Evolutionary conservation across 1,140 invertebrate species (phyloP).

Genomic region (Heliconius hewitsoni): DNA sequence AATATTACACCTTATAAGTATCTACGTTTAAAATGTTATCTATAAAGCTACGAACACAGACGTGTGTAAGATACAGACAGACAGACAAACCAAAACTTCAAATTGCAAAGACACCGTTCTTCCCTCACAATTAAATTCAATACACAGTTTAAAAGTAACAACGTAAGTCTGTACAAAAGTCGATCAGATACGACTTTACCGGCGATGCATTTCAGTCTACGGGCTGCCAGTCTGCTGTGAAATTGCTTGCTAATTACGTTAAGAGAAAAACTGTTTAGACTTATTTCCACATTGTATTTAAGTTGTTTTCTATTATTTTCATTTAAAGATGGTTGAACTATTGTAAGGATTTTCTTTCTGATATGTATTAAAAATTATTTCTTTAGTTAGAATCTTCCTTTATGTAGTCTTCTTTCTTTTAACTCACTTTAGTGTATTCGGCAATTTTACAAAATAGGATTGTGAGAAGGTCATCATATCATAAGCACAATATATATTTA

Average conservation of each 20-base stretch:
- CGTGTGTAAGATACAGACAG: not conserved
- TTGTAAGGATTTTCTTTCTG: not conserved
- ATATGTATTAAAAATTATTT: not conserved
- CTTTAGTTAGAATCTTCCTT: too few species aligned
- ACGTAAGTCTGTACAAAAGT: conserved; percentile 6
- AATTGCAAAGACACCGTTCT: not conserved
- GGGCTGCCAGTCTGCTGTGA: conserved; percentile 36
- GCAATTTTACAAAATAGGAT: too few species aligned
- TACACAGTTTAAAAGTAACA: not conserved
- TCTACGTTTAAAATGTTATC: not conserved
- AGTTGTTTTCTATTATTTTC: conserved; percentile 3
- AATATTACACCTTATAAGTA: too few species aligned
- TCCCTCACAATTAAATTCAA: not conserved
- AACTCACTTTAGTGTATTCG: too few species aligned
- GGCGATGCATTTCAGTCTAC: conserved; percentile 36
- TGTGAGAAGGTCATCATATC: too few species aligned
- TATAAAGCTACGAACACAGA: not conserved
- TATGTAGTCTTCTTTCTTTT: too few species aligned
- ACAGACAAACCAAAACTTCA: not conserved
- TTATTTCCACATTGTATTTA: conserved; percentile 12
- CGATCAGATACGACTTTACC: conserved; percentile 10
- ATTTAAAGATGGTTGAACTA: not conserved
- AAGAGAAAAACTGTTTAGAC: conserved; percentile 35
- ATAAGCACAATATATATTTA: too few species aligned
- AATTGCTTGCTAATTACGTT: conserved; percentile 45